Evolutionary conservation across 2,888 invertebrate species (phyloP).

Genomic region (Malthinus seriepunctatus): DNA sequence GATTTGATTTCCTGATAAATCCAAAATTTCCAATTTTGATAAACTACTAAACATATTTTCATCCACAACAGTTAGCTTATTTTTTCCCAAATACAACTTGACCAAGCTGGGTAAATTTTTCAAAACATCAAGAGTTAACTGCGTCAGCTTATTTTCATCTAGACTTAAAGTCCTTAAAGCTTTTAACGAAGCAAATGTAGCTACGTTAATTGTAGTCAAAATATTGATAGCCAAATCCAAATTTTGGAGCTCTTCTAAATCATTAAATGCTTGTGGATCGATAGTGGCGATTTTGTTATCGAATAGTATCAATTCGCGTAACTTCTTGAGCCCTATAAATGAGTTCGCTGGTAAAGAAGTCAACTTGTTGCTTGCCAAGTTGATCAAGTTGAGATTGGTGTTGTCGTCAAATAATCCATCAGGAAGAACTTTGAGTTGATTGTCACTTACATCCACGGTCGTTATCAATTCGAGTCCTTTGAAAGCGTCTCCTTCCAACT

Average conservation of each 20-base stretch:
- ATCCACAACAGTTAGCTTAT: no score
- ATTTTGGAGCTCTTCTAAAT: background rate
- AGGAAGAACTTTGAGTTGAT: background rate
- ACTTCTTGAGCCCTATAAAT: background rate
- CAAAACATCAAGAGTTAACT: background rate
- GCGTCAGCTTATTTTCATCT: background rate
- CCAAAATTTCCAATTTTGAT: background rate
- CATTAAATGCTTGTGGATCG: background rate
- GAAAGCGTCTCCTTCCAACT: constrained; percentile 3
- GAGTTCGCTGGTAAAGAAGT: background rate
- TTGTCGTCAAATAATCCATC: background rate
- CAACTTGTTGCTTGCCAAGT: constrained; percentile 1
- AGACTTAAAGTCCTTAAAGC: background rate
- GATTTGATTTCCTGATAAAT: background rate
- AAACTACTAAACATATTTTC: background rate
- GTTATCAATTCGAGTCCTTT: constrained; percentile 3
- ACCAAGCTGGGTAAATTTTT: background rate
- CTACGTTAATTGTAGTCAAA: no score
- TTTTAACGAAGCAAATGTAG: no score
- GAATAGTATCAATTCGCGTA: no score
- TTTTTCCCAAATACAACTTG: no score
- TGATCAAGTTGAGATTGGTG: constrained; percentile 2
- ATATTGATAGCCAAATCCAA: no score
- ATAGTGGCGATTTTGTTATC: constrained; percentile 8
- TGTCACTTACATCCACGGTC: constrained; percentile 6